A percentile compares a stretch with the other conserved stretches of the same genome.
Evolutionary conservation across 2,113 vertebrate genomes (phyloP).

Genomic region (Siniperca knerii): DNA sequence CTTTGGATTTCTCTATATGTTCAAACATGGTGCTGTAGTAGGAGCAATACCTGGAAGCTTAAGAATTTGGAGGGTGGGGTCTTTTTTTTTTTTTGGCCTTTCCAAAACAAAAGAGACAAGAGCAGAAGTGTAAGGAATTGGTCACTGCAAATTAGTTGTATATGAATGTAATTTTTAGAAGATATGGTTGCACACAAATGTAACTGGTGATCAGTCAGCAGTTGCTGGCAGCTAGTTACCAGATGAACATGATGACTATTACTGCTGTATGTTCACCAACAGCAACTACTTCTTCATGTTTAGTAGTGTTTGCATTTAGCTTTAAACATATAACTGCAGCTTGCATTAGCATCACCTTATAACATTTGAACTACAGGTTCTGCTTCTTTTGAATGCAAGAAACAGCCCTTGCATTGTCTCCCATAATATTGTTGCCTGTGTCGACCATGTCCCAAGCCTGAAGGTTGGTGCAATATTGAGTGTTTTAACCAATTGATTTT

Average conservation of each 20-base stretch:
- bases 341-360: constrained; percentile 73
- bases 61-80: background rate
- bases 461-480: constrained; percentile 38
- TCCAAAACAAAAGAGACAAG: background rate
- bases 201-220: background rate
- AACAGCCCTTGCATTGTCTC: constrained; percentile 59
- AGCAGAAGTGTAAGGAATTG: background rate
- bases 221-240: background rate
- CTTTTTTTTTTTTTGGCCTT: too few species aligned
- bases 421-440: constrained; percentile 54
- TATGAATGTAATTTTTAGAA: background rate
- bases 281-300: background rate
- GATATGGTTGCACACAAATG: background rate
- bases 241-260: background rate
- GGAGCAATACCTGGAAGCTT: background rate
- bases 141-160: too few species aligned
- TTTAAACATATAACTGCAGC: constrained; percentile 40
- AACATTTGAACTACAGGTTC: constrained; percentile 40
- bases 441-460: constrained; percentile 47
- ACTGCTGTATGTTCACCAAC: background rate
- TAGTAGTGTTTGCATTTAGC: background rate
- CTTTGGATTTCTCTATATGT: background rate
- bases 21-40: background rate
- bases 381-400: constrained; percentile 70
- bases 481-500: constrained; percentile 25